Conservation (phyloP, 2,797 vertebrate species). For the Brachymystax lenok region DNA sequence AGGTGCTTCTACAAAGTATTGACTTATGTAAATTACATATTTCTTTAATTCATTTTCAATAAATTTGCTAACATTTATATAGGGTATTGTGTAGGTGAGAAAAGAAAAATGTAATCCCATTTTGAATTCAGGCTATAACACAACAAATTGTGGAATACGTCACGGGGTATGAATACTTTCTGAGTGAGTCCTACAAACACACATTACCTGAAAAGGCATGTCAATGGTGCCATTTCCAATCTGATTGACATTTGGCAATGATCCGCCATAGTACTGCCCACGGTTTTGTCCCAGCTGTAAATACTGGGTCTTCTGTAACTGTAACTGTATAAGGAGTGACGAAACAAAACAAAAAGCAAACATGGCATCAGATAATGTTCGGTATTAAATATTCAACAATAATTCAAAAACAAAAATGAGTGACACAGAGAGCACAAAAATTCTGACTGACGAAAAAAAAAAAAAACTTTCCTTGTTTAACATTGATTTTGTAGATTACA, state of each 20-base stretch:
- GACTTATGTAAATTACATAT: too few species aligned
- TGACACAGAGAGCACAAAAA: not conserved
- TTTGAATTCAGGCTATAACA: too few species aligned
- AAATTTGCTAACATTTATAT: too few species aligned
- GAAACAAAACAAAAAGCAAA: not conserved
- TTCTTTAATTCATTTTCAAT: too few species aligned
- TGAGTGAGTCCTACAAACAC: constrained; percentile 33
- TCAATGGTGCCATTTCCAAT: constrained; percentile 88
- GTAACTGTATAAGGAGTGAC: constrained; percentile 72
- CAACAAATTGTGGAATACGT: too few species aligned
- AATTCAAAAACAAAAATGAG: not conserved
- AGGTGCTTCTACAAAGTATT: too few species aligned
- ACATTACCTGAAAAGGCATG: constrained; percentile 90
- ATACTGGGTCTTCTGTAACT: constrained; percentile 97
- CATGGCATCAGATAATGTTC: not conserved
- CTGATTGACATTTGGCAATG: constrained; percentile 97
- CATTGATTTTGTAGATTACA: not conserved
- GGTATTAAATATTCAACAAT: not conserved
- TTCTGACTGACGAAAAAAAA: not conserved
- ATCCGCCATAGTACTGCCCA: constrained; percentile 96
- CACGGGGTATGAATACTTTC: too few species aligned
- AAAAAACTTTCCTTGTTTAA: not conserved
- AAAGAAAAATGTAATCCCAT: too few species aligned
- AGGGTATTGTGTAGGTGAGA: too few species aligned
- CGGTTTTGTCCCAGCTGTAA: constrained; percentile 94